Base-by-base conservation (phyloP, 2,113 vertebrate species). In the Hydrolagus affinis region DNA sequence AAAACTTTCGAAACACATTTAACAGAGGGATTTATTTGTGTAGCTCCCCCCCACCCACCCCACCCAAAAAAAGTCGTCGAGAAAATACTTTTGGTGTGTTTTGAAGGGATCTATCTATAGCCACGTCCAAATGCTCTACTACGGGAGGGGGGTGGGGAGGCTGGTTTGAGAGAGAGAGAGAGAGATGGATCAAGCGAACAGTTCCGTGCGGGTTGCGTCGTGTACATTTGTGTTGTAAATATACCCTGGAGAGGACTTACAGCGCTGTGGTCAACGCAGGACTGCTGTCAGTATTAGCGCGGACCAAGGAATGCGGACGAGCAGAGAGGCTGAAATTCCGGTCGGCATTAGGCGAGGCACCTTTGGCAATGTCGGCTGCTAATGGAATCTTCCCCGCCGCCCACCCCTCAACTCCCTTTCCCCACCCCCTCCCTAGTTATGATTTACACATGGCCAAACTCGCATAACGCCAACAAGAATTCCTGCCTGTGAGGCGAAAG, bases 271-370 rank as follows among this genome's bases (percentile, higher is more conserved):
- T 83, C 19, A 32, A 28, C 62, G n/a, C 14, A 66, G 66, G 66
- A 83, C 78, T 83, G 78, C n/a, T 68, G 66, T 83, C 78, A 83
- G 78, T 83, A 66, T 83, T 83, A 32, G 78, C 78, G 66, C 32
- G 78, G 62, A 28, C 78, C 62, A 32, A 8, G 28, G 28, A n/a
- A 11, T 11, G 25, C 17, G 62, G 62, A 83, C 28, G 30, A 10
- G 28, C 30, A 11, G 57, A 15, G 25, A 83, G 66, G 25, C 78
- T 68, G 21, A 83, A 83, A 8, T 19, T 28, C 23, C 64, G 77
- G 12, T 83, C 66, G 25, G 44, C 44, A 6, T 44, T 44, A 44
- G 44, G 44, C 44, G 44, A 1, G 44, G 44, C 44, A 44, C 6
- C 44, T 44, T 44, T 44, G 44, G 44, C 44, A 44, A 44, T 44